Percentiles rank a stretch among this genome's conserved stretches.
These are phyloP conservation scores for Phaethon lepturus DNA, from an alignment of 2,113 vertebrate species.

Conservation along the genomic window DNA sequence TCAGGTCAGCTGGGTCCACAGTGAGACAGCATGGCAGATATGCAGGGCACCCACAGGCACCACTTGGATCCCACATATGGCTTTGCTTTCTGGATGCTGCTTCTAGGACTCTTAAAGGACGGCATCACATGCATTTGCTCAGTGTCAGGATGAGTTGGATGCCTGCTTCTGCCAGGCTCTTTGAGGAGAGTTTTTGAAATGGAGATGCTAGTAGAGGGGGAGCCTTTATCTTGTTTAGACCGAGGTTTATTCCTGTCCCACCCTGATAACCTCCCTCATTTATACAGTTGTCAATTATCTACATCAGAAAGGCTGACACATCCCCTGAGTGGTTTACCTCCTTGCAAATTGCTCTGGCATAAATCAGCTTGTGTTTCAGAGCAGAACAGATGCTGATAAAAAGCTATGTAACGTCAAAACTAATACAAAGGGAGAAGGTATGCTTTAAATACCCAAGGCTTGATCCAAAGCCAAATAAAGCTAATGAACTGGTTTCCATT, in stretches of 20 bases:
- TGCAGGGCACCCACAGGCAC: not conserved
- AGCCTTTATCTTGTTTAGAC: not conserved
- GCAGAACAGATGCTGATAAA: not conserved
- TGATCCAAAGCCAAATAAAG: not conserved
- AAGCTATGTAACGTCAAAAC: not conserved
- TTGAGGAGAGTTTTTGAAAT: not conserved
- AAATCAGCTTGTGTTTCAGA: constrained; percentile 7
- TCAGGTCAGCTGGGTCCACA: fast-evolving
- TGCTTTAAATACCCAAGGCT: not conserved
- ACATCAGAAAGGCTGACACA: constrained; percentile 12
- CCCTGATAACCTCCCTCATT: not conserved
- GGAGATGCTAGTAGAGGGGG: not conserved
- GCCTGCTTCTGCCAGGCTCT: not conserved
- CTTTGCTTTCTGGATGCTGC: not conserved
- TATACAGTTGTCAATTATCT: not conserved
- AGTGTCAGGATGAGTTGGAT: not conserved
- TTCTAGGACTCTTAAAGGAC: not conserved
- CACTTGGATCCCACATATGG: not conserved
- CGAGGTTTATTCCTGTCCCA: not conserved
- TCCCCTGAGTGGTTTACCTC: not conserved
- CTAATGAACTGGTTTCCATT: not conserved
- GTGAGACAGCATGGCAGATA: not conserved
- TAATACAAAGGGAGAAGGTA: not conserved
- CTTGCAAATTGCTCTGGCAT: constrained; percentile 1
- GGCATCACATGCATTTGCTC: not conserved